Percentiles rank a stretch among this genome's conserved stretches.
phyloP scores from a whole-genome alignment of 2,888 invertebrate genomes.

The Drosophila lutescens region DNA sequence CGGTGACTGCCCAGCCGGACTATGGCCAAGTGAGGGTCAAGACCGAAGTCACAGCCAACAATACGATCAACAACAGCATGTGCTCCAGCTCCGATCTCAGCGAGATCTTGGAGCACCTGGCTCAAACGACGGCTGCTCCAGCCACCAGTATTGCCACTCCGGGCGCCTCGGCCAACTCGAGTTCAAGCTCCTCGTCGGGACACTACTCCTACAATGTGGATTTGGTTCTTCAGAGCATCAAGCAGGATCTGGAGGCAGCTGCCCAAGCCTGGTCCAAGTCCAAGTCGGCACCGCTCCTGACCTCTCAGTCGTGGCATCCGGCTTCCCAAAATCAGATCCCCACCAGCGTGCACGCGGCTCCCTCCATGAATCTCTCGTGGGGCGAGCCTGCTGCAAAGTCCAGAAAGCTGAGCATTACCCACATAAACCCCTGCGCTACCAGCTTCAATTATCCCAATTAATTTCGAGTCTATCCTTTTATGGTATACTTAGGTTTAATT shows the following conservation, averaged over 20 bases:
- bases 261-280: constrained; percentile 71
- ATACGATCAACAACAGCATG: constrained; percentile 6
- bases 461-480: background rate
- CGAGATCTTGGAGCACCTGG: constrained; percentile 67
- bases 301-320: constrained; percentile 33
- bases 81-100: constrained; percentile 53
- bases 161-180: background rate
- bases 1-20: constrained; percentile 13
- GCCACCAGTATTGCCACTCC: constrained; percentile 15
- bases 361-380: constrained; percentile 69
- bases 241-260: constrained; percentile 69
- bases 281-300: constrained; percentile 32
- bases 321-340: constrained; percentile 15
- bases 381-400: constrained; percentile 69
- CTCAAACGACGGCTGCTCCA: constrained; percentile 51
- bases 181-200: constrained; percentile 24
- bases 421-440: constrained; percentile 59
- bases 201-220: constrained; percentile 70
- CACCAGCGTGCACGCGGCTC: constrained; percentile 30
- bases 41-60: background rate
- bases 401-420: constrained; percentile 56
- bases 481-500: background rate
- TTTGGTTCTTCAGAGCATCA: constrained; percentile 66
- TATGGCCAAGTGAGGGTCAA: constrained; percentile 42
- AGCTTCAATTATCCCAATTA: constrained; percentile 59